phyloP scores from a whole-genome alignment of 2,797 vertebrate genomes.

The Fundulus diaphanus region DNA sequence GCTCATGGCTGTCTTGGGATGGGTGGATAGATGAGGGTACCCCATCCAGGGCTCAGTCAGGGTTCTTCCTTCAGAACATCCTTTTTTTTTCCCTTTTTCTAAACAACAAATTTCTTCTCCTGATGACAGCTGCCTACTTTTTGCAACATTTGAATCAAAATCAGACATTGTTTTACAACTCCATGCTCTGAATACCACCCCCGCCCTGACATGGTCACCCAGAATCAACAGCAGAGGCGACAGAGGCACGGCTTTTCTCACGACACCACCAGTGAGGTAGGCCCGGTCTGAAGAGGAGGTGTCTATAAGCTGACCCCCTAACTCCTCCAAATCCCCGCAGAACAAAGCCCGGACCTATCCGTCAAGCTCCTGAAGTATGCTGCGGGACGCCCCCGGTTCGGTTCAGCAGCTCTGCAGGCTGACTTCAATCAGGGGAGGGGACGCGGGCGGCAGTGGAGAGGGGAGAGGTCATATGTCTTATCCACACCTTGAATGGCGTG shows the following conservation, averaged over 20 bases:
- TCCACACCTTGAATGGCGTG: slow-evolving; percentile 79
- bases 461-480: slow-evolving; percentile 77
- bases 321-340: slow-evolving; percentile 67
- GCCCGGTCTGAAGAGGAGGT: slow-evolving; percentile 56
- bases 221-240: slow-evolving; percentile 4
- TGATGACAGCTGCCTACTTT: neutral
- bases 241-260: slow-evolving; percentile 34
- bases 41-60: slow-evolving; percentile 39
- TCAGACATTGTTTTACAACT: neutral
- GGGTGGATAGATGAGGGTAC: slow-evolving; percentile 31
- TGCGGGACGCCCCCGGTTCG: slow-evolving; percentile 63
- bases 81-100: neutral
- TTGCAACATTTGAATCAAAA: neutral
- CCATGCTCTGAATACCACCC: neutral
- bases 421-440: slow-evolving; percentile 70
- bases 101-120: neutral
- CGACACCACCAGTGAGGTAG: slow-evolving; percentile 28
- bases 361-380: slow-evolving; percentile 74
- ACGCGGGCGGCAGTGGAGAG: slow-evolving; percentile 40
- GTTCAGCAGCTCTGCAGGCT: slow-evolving; percentile 67
- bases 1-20: slow-evolving; percentile 9
- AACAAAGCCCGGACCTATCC: slow-evolving; percentile 70
- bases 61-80: slow-evolving; percentile 13
- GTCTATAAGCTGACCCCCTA: slow-evolving; percentile 62
- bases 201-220: neutral